Evolutionary conservation across 30 jellyfish, hydroid and myxozoan species (phyloP), one percentile per base, ranked within the genome.

Genomic region (Morbakka virulenta): DNA sequence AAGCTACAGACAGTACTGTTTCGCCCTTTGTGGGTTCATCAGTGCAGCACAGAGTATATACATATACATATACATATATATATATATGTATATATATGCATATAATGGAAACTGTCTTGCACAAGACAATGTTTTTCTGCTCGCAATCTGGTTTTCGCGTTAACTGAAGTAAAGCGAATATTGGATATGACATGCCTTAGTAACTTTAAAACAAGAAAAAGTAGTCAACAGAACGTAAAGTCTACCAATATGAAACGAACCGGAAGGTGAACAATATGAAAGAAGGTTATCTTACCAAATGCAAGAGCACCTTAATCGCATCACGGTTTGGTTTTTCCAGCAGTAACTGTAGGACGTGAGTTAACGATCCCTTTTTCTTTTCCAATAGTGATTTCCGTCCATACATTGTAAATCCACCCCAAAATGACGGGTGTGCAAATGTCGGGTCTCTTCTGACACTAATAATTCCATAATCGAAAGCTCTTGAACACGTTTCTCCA

Each of bases 261-360:
- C 77, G 6, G 24, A 17, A 32, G 30, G 36, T 31, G 71, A 25
- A 69, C 12, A 6, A 17, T 4, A n/a, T 50, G 23, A 24, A 29
- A 28, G 30, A 2, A 29, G 17, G 4, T 22, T 14, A 33, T 61
- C 98, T 85, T 81, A 85, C 98, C 87, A 92, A 69, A 67, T 92
- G 98, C n/a, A 92, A 93, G 33, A 92, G 69, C 6, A 92, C 96
- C 73, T 92, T 92, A 48, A 92, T 62, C 12, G 98, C 93, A 75
- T 92, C 94, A 22, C 98, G 87, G 75, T 85, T 92, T 35, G 98
- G 98, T 34, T 84, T 76, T 66, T 92, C 96, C 25, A 92, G 77
- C 79, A 92, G 72, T 53, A 69, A 62, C 30, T 85, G 83, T 28
- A 92, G 85, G 0, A 87, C 91, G 20, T 92, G 87, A 12, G 96